Evolutionary conservation across 1,140 invertebrate species (phyloP), one percentile per base, ranked within the genome.

Genomic region (Bombus consobrinus): DNA sequence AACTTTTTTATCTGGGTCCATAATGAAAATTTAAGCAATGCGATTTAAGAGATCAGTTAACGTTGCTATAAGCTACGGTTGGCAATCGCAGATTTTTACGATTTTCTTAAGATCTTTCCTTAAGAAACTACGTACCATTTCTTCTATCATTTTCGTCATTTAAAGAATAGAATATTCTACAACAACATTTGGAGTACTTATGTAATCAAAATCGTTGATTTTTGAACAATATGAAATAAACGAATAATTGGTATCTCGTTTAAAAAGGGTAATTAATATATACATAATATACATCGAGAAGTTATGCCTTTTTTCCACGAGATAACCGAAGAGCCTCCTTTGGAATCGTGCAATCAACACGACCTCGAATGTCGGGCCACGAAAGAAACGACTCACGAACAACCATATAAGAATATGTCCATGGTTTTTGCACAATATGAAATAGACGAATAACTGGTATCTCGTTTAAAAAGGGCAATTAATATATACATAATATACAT

Each of bases 381-480:
- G 75, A 64, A 68, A 87, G 88, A 88, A 89, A 86, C 90, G 80
- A 90, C 85, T 92, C 88, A 91, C 79, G 57, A 79, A 72, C 32
- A 84, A 72, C 91, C 91, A 92, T 92, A 92, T 92, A 92, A 91
- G 91, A 86, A 59, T 91, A 92, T 92, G 90, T 86, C 88, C 91
- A 89, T 92, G 91, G 85, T 81, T n/a, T n/a, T n/a, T 69, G 66
- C 5, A 53, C 47, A 53, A 22, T 53, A 8, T 53, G 47, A 53
- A 22, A 53, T 22, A 53, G 5, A 53, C 47, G 2, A 53, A 53
- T 22, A 53, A 53, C 22, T 22, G 18, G 25, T 59, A 62, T 13
- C 59, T 62, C 28, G 0, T 62, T 62, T 62, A n/a, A 3, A 12
- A 62, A 13, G 12, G 22, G 3, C 28, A 62, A n/a, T 62, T 62